A percentile compares a stretch with the other conserved stretches of the same genome.
phyloP scores from a whole-genome alignment of 2,797 vertebrate genomes.

The Harpagifer antarcticus region DNA sequence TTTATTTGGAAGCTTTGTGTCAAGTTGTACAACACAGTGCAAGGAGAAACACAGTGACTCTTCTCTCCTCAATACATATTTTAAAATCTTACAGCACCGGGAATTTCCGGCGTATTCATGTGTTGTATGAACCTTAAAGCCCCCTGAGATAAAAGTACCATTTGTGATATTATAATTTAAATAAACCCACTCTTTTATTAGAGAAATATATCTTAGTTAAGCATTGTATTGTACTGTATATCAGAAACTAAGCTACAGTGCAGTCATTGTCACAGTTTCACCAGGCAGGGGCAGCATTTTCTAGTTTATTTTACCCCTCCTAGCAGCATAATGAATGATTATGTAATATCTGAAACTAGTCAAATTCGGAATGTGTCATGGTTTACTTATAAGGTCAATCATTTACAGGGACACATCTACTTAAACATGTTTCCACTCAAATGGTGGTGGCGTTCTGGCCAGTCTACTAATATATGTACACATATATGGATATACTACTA shows the following conservation, averaged over 20 bases:
- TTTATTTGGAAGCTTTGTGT: no score
- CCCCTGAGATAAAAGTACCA: no score
- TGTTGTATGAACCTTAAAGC: no score
- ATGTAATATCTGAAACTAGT: conserved; percentile 22
- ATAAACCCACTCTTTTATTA: not conserved
- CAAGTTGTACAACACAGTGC: no score
- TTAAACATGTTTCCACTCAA: no score
- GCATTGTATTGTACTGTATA: not conserved
- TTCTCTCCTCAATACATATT: no score
- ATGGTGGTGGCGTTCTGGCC: not conserved
- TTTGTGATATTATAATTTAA: not conserved
- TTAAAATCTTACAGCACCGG: no score
- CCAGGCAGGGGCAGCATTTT: conserved; percentile 46
- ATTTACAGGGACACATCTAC: not conserved
- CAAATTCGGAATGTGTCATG: not conserved
- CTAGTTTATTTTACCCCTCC: not conserved
- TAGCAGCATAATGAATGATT: not conserved
- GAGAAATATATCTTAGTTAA: not conserved
- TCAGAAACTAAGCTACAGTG: not conserved
- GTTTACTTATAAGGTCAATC: not conserved
- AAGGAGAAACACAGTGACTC: no score
- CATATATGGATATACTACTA: not conserved
- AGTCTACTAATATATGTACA: not conserved
- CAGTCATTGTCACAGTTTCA: conserved; percentile 11
- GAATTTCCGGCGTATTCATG: no score